Evolutionary conservation across 2,113 vertebrate genomes (phyloP).

Genomic region (Podarcis raffonei): DNA sequence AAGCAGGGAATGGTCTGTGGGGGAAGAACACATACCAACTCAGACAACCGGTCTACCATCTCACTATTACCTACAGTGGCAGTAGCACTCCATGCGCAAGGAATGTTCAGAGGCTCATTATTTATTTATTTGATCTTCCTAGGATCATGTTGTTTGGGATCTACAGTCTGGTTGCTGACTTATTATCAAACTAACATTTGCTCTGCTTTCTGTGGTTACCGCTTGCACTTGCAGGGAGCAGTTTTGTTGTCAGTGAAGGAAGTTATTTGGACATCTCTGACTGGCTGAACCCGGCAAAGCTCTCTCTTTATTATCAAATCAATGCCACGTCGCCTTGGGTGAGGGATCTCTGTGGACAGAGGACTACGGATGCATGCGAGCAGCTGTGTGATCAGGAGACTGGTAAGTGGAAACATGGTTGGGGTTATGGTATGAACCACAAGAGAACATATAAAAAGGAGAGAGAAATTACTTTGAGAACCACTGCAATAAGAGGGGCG

Average conservation of each 20-base stretch:
- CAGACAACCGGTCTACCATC: too few species aligned
- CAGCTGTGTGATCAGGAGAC: constrained; percentile 95
- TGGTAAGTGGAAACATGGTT: constrained; percentile 76
- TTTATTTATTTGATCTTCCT: neutral
- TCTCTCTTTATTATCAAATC: constrained; percentile 94
- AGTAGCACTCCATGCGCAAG: too few species aligned
- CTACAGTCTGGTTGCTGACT: neutral
- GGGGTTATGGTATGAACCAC: neutral
- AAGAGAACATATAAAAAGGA: neutral
- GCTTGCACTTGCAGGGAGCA: constrained; percentile 83
- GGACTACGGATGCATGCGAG: constrained; percentile 93
- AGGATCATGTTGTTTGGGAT: neutral
- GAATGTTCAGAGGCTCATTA: neutral
- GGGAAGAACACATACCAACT: too few species aligned
- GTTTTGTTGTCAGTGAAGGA: constrained; percentile 95
- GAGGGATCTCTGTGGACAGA: constrained; percentile 93
- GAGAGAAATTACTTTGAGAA: neutral
- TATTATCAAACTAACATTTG: neutral
- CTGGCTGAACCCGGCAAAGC: constrained; percentile 96
- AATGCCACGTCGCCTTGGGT: constrained; percentile 94
- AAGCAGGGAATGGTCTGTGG: too few species aligned
- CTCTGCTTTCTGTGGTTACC: neutral
- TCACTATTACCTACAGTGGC: neutral
- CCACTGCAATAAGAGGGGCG: neutral
- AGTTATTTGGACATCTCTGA: constrained; percentile 96